phyloP scores from a whole-genome alignment of 2,113 vertebrate genomes.

The Lophius piscatorius region DNA sequence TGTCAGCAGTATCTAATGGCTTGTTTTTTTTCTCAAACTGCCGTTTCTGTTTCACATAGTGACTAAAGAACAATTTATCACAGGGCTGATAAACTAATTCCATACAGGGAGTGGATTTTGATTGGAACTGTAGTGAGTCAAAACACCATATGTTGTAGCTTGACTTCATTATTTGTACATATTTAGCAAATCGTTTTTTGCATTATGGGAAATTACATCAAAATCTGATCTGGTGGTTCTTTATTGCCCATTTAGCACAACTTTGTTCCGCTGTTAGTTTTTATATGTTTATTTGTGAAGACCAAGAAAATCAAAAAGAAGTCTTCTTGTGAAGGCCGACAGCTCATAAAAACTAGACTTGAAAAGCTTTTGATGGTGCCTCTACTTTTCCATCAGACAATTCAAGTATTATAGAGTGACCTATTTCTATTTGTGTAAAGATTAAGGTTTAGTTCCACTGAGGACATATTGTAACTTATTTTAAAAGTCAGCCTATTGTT shows the following conservation, averaged over 20 bases:
- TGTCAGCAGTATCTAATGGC: background rate
- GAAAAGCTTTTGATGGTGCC: conserved; percentile 38
- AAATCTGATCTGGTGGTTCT: conserved; percentile 41
- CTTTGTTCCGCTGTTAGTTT: conserved; percentile 13
- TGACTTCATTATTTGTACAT: conserved; percentile 14
- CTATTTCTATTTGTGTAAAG: conserved; percentile 30
- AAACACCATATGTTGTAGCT: conserved; percentile 18
- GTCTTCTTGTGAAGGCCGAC: conserved; percentile 30
- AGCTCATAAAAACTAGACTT: conserved; percentile 34
- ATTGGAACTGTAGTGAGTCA: conserved; percentile 27
- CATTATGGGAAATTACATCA: conserved; percentile 11
- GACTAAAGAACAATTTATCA: conserved; percentile 5
- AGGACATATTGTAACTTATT: conserved; percentile 14
- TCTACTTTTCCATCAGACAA: conserved; percentile 32
- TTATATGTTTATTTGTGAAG: conserved; percentile 39
- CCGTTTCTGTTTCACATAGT: conserved; percentile 2
- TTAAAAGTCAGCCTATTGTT: conserved; percentile 23
- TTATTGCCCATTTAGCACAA: conserved; percentile 42
- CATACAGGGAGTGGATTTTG: conserved; percentile 6
- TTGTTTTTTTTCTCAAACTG: conserved; percentile 20
- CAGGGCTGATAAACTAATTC: conserved; percentile 23
- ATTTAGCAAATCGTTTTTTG: background rate
- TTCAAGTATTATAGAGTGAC: conserved; percentile 17
- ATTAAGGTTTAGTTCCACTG: conserved; percentile 37
- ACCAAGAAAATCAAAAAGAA: conserved; percentile 18